Percentiles rank a stretch among this genome's conserved stretches.
These are phyloP conservation scores for Drosophila parthenogenetica DNA, from an alignment of 2,888 invertebrate genomes.

Conservation along the genomic window DNA sequence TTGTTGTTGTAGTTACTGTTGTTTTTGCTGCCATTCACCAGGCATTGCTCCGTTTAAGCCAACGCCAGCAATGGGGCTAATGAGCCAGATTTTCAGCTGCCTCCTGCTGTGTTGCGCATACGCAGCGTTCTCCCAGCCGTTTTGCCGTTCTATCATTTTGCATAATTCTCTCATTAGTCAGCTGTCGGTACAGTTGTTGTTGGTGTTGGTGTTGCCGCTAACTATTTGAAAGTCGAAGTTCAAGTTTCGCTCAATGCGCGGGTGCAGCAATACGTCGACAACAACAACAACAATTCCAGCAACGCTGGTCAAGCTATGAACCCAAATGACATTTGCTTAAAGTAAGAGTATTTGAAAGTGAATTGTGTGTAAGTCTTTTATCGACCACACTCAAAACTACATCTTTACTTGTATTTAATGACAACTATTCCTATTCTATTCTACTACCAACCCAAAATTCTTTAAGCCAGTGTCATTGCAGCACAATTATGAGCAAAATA, in stretches of 20 bases:
- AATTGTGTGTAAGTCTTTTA: too few species aligned
- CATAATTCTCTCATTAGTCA: slow-evolving; percentile 79
- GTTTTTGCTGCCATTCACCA: slow-evolving; percentile 46
- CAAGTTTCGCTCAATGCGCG: slow-evolving; percentile 66
- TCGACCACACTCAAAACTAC: too few species aligned
- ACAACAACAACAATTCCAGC: slow-evolving; percentile 8
- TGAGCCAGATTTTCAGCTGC: slow-evolving; percentile 44
- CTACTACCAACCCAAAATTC: background rate
- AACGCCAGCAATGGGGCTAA: slow-evolving; percentile 41
- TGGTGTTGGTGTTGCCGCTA: slow-evolving; percentile 20
- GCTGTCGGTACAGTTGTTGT: slow-evolving; percentile 32
- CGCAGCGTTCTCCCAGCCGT: slow-evolving; percentile 48
- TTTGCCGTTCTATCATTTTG: slow-evolving; percentile 68
- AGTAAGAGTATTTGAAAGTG: background rate
- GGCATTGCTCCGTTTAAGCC: slow-evolving; percentile 45
- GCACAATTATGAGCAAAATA: slow-evolving; percentile 59
- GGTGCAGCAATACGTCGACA: slow-evolving; percentile 62
- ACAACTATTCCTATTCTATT: too few species aligned
- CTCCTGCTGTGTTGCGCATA: slow-evolving; percentile 52
- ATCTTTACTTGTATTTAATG: too few species aligned
- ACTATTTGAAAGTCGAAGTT: slow-evolving; percentile 76
- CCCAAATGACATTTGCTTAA: slow-evolving; percentile 34
- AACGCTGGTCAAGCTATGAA: slow-evolving; percentile 1
- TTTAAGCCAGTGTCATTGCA: slow-evolving; percentile 43
- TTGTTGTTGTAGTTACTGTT: slow-evolving; percentile 3